These are phyloP conservation scores for Eristalis pertinax DNA, from an alignment of 2,888 invertebrate genomes.

Conservation along the genomic window DNA sequence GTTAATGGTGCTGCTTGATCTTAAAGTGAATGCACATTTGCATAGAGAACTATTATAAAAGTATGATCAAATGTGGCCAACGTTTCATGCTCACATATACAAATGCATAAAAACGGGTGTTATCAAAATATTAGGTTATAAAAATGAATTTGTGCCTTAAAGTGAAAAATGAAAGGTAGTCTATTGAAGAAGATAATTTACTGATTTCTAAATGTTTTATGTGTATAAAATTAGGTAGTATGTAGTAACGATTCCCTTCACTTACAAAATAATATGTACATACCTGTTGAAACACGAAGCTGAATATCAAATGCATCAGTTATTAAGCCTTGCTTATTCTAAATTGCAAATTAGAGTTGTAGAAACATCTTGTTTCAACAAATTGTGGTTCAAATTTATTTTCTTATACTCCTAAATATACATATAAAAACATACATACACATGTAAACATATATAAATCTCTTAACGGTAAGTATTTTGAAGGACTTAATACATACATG, in stretches of 20 bases:
- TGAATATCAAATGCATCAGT: not conserved
- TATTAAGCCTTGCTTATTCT: not conserved
- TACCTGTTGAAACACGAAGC: not conserved
- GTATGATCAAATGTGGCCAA: not conserved
- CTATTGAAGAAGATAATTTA: not conserved
- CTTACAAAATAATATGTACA: not conserved
- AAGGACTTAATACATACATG: slow-evolving; percentile 38
- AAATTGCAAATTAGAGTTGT: not conserved
- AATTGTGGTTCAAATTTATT: slow-evolving; percentile 25
- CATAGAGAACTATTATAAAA: not conserved
- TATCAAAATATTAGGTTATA: slow-evolving; percentile 20
- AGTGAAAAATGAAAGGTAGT: slow-evolving; percentile 24
- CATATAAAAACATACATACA: slow-evolving; percentile 6
- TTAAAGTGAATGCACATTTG: not conserved
- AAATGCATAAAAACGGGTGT: not conserved
- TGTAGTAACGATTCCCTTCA: not conserved
- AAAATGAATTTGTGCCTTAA: slow-evolving; percentile 60
- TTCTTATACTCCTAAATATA: not conserved
- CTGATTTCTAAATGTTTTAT: not conserved
- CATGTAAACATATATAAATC: slow-evolving; percentile 13
- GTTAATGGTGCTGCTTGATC: not conserved
- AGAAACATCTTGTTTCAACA: not conserved
- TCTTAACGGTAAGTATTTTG: slow-evolving; percentile 30
- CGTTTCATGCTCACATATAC: not conserved
- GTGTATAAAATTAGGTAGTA: not conserved